These are phyloP conservation scores for Lemur catta DNA, from an alignment of 2,797 vertebrate genomes.

Conservation along the genomic window DNA sequence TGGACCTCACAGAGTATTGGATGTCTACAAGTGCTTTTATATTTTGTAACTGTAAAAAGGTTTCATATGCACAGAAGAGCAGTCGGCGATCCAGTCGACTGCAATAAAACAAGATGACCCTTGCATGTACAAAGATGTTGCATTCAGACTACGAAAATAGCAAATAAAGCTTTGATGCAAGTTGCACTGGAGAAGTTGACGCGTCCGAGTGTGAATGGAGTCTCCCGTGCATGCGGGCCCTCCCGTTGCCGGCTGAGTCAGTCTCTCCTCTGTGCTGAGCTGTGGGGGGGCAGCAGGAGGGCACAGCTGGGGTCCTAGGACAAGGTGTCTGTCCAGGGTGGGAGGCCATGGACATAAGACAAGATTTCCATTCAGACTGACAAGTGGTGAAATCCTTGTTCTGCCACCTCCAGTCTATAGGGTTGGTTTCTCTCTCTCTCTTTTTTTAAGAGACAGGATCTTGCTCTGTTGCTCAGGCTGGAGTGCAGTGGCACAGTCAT, in stretches of 20 bases:
- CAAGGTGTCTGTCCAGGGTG: rapidly evolving
- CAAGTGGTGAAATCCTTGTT: rapidly evolving
- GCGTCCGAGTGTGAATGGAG: rapidly evolving
- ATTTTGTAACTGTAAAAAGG: constrained; percentile 51
- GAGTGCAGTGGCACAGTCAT: neutral
- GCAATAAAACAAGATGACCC: neutral
- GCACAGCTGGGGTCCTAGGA: neutral
- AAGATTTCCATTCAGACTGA: neutral
- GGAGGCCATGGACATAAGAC: neutral
- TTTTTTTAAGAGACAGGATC: neutral
- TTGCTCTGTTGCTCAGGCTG: neutral
- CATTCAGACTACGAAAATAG: neutral
- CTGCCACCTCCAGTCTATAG: neutral
- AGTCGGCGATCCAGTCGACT: neutral
- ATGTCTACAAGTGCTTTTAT: constrained; percentile 50
- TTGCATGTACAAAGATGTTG: constrained; percentile 3
- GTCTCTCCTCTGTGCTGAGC: neutral
- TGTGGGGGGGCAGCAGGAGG: neutral
- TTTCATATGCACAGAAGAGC: neutral
- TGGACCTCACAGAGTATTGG: neutral
- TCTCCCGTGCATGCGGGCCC: neutral
- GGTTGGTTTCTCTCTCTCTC: neutral
- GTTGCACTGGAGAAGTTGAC: neutral
- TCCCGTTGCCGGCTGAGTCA: neutral
- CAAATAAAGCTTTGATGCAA: constrained; percentile 51